Evolutionary conservation across 2,113 vertebrate species (phyloP).

Genomic region (Himantopus leucocephalus): DNA sequence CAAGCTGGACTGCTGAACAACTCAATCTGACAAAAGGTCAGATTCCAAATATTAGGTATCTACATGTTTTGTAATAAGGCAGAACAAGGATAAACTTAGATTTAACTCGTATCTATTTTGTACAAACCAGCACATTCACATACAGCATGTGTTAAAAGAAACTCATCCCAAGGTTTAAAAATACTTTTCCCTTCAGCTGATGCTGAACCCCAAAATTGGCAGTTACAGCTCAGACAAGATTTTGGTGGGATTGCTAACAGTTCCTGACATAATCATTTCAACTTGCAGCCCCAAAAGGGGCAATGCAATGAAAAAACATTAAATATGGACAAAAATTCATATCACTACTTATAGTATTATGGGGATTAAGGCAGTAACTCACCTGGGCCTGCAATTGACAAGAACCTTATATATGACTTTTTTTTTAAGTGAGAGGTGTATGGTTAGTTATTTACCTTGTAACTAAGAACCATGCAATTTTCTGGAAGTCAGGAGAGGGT

Average conservation of each 20-base stretch:
- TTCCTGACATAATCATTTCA: not conserved
- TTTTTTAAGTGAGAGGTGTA: not conserved
- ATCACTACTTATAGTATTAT: not conserved
- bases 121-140: not conserved
- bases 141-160: not conserved
- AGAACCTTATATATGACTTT: not conserved
- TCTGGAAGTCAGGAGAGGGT: slow-evolving; percentile 84
- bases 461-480: slow-evolving; percentile 93
- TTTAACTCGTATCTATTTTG: not conserved
- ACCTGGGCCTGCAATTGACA: not conserved
- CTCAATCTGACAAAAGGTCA: not conserved
- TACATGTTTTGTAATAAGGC: not conserved
- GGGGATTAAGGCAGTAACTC: not conserved
- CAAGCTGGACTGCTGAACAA: not conserved
- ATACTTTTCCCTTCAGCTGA: not conserved
- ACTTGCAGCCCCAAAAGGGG: not conserved
- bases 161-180: not conserved
- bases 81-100: not conserved
- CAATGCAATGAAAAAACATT: not conserved
- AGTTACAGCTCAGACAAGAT: not conserved
- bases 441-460: slow-evolving; percentile 81
- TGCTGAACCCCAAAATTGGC: not conserved
- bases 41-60: not conserved
- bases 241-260: not conserved
- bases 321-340: not conserved